Conservation (phyloP, 2,888 invertebrate species). For the Latheticus oryzae region DNA sequence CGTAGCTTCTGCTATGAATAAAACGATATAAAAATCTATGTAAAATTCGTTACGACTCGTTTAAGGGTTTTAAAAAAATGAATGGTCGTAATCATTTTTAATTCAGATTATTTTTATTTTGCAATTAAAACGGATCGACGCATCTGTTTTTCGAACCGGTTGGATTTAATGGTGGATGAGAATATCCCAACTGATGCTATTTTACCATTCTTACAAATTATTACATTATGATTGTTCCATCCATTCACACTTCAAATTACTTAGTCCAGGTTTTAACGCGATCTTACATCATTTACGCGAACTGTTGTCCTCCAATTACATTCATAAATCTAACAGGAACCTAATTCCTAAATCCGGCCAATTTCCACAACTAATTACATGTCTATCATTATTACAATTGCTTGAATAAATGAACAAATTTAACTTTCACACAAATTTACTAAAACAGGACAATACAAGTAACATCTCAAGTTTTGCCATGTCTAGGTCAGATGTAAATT, state of each 20-base stretch:
- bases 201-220: conserved; percentile 40
- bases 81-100: conserved; percentile 31
- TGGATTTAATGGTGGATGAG: conserved; percentile 29
- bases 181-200: conserved; percentile 22
- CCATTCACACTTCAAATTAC: conserved; percentile 32
- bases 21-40: conserved; percentile 15
- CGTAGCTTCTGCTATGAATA: conserved; percentile 8
- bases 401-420: conserved; percentile 8
- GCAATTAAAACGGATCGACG: conserved; percentile 36
- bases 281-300: conserved; percentile 35
- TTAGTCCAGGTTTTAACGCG: conserved; percentile 33
- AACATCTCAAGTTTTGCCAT: conserved; percentile 35
- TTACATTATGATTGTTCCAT: conserved; percentile 34
- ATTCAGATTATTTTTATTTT: conserved; percentile 35
- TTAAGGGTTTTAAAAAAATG: conserved; percentile 34
- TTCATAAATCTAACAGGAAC: conserved; percentile 20
- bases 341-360: conserved; percentile 10
- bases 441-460: conserved; percentile 26
- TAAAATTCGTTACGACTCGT: conserved; percentile 26
- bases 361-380: conserved; percentile 7
- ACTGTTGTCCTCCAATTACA: conserved; percentile 35
- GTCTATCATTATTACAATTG: conserved; percentile 10
- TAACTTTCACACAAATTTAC: conserved; percentile 24
- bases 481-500: conserved; percentile 42
- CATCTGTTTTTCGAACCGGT: conserved; percentile 33